phyloP scores from a whole-genome alignment of 2,797 vertebrate species.

The Adelosebastes latens region DNA sequence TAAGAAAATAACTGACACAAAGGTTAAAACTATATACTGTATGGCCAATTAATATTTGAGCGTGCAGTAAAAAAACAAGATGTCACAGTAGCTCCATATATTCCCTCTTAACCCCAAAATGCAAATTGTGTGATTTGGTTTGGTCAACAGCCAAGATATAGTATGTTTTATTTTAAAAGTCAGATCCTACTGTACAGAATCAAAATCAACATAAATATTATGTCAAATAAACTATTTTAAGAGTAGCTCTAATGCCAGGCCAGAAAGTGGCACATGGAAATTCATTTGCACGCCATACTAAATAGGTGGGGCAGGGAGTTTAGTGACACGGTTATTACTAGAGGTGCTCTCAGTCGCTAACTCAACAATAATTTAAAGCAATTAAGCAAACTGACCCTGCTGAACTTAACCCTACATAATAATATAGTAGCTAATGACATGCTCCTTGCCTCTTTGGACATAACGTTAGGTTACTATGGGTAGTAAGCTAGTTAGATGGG shows the following conservation, averaged over 20 bases:
- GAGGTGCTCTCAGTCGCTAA: neutral
- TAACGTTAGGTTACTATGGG: neutral
- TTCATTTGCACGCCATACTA: neutral
- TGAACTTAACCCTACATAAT: neutral
- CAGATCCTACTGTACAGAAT: neutral
- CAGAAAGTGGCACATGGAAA: neutral
- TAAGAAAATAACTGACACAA: neutral
- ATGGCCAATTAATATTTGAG: neutral
- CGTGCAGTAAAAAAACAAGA: neutral
- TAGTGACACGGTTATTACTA: neutral
- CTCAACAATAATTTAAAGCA: neutral
- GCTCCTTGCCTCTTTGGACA: neutral
- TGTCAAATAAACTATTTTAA: neutral
- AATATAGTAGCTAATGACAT: neutral
- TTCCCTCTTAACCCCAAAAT: neutral
- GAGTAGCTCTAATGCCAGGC: neutral
- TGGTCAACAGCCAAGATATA: neutral
- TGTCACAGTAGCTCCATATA: neutral
- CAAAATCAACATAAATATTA: neutral
- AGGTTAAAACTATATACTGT: neutral
- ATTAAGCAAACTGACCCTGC: neutral
- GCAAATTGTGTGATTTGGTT: neutral
- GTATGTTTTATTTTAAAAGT: neutral
- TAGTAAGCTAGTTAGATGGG: neutral
- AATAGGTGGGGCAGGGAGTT: neutral